phyloP scores from a whole-genome alignment of 1,140 invertebrate species.

The Dreissena polymorpha region DNA sequence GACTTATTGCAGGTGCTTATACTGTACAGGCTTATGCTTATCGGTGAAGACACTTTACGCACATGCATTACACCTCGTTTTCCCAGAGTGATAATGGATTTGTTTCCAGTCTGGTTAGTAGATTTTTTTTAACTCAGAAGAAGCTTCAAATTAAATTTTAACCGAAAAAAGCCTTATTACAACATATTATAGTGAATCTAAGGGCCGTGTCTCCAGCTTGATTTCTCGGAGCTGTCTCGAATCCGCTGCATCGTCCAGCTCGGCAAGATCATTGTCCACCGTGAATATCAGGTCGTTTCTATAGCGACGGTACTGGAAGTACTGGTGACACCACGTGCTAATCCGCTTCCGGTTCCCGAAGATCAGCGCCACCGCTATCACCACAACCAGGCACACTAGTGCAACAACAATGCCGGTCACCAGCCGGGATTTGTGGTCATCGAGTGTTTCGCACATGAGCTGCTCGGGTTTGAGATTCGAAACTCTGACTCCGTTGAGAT shows the following conservation, averaged over 20 bases:
- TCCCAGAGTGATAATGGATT: no score
- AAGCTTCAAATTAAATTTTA: no score
- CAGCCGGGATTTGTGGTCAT: constrained; percentile 19
- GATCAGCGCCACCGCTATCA: constrained; percentile 3
- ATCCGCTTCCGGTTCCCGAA: constrained; percentile 32
- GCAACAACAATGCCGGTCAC: constrained; percentile 39
- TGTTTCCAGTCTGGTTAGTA: no score
- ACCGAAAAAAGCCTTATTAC: no score
- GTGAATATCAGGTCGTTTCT: constrained; percentile 48
- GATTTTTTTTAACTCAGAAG: no score
- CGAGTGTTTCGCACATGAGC: not conserved
- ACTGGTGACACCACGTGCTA: constrained; percentile 19
- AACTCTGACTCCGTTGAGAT: not conserved
- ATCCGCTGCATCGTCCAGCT: constrained; percentile 41
- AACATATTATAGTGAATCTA: not conserved
- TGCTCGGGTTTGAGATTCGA: not conserved
- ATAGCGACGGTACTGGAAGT: constrained; percentile 47
- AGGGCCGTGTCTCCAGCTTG: constrained; percentile 22
- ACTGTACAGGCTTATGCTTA: no score
- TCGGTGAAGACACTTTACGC: no score
- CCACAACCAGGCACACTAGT: constrained; percentile 17
- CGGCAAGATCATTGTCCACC: constrained; percentile 45
- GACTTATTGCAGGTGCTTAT: no score
- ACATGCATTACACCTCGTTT: no score
- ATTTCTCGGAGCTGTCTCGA: constrained; percentile 33